phyloP scores from a whole-genome alignment of 2,888 invertebrate genomes.

The Hirtodrosophila trivittata region DNA sequence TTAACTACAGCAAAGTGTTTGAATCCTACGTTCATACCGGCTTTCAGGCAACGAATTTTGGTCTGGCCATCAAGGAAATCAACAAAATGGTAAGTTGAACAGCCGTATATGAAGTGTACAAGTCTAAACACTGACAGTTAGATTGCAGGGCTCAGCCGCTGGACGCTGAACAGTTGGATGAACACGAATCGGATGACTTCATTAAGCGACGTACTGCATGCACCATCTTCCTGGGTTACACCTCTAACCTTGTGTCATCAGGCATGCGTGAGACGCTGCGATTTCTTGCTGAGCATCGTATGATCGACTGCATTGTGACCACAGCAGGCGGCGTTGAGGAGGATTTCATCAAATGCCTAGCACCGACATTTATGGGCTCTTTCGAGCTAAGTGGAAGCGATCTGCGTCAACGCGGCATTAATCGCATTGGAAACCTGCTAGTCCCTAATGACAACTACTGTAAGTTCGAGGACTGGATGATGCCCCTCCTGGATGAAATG shows the following conservation, averaged over 20 bases:
- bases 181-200: slow-evolving; percentile 91
- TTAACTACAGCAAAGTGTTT: slow-evolving; percentile 93
- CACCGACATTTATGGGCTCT: slow-evolving; percentile 96
- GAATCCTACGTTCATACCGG: slow-evolving; percentile 92
- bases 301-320: slow-evolving; percentile 98
- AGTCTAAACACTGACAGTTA: slow-evolving; percentile 84
- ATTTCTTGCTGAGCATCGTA: slow-evolving; percentile 92
- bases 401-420: slow-evolving; percentile 93
- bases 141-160: slow-evolving; percentile 89
- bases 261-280: slow-evolving; percentile 96
- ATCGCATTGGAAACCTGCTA: slow-evolving; percentile 93
- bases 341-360: slow-evolving; percentile 99
- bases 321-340: slow-evolving; percentile 99
- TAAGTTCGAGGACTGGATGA: slow-evolving; percentile 97
- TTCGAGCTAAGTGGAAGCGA: slow-evolving; percentile 92
- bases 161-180: slow-evolving; percentile 87
- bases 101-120: neutral
- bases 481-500: slow-evolving; percentile 96
- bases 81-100: slow-evolving; percentile 90
- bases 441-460: slow-evolving; percentile 99
- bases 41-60: slow-evolving; percentile 99
- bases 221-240: slow-evolving; percentile 98
- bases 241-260: slow-evolving; percentile 98
- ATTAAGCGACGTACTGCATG: slow-evolving; percentile 91
- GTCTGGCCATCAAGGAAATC: slow-evolving; percentile 94